Evolutionary conservation across 2,113 vertebrate species (phyloP).

Genomic region (Phylloscopus whistleri): DNA sequence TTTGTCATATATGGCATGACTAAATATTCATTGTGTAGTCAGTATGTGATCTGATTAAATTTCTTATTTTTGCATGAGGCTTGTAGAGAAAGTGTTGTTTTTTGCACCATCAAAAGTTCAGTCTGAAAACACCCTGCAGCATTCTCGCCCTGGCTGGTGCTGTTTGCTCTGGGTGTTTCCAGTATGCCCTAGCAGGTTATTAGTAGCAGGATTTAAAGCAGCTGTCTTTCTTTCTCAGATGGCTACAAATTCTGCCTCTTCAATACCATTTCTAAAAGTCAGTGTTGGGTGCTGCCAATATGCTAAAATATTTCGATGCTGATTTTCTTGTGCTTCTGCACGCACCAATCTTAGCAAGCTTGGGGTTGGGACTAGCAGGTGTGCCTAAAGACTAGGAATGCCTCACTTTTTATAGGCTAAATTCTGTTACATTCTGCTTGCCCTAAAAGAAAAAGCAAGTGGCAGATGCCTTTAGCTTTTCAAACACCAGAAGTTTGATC

Average conservation of each 20-base stretch:
- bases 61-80: neutral
- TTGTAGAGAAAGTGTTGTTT: neutral
- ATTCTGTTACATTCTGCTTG: neutral
- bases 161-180: neutral
- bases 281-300: neutral
- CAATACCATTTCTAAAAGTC: neutral
- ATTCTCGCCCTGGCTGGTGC: fast-evolving
- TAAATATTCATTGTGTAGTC: neutral
- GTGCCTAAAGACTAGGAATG: neutral
- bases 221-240: neutral
- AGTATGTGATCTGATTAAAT: neutral
- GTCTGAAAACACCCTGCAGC: fast-evolving
- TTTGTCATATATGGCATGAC: neutral
- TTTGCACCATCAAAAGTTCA: neutral
- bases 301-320: neutral
- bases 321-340: neutral
- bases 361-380: neutral
- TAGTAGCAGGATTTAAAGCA: neutral
- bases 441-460: neutral
- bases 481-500: neutral
- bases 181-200: neutral
- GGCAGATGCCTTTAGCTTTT: neutral
- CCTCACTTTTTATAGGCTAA: neutral
- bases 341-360: neutral
- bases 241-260: neutral